Conservation (phyloP, 2,888 invertebrate species). For the Ariolimax columbianus region DNA sequence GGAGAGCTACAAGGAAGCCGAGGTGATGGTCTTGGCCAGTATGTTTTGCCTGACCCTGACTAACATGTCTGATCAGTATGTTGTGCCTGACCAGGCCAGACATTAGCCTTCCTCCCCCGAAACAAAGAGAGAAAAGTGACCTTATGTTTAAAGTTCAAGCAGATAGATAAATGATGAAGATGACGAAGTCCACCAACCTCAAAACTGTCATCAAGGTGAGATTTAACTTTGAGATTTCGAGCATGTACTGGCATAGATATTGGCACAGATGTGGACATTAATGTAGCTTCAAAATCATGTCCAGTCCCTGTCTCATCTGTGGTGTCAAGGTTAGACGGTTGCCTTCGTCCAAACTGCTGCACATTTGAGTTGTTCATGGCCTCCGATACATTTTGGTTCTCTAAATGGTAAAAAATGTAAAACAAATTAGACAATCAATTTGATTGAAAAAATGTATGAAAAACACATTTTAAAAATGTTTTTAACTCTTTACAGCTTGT, state of each 20-base stretch:
- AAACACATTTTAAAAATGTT: too few relatives aligned
- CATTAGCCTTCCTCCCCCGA: too few relatives aligned
- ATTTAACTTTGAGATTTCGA: slow-evolving; percentile 12
- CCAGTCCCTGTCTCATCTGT: slow-evolving; percentile 16
- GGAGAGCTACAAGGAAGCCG: too few relatives aligned
- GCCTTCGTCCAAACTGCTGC: slow-evolving; percentile 11
- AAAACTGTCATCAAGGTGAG: slow-evolving; percentile 40
- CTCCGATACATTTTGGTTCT: neutral
- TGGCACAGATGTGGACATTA: slow-evolving; percentile 50
- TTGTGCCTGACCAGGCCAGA: too few relatives aligned
- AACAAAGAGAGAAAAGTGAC: too few relatives aligned
- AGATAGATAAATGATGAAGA: too few relatives aligned
- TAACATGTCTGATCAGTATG: too few relatives aligned
- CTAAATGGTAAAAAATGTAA: neutral
- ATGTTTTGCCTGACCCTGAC: too few relatives aligned
- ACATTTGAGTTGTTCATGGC: neutral
- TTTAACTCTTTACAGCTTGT: too few relatives aligned
- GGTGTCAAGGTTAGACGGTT: neutral
- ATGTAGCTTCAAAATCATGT: neutral
- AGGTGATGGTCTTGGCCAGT: too few relatives aligned
- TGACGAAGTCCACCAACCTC: slow-evolving; percentile 32
- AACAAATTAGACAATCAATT: neutral
- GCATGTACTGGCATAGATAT: slow-evolving; percentile 47
- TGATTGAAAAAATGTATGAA: too few relatives aligned
- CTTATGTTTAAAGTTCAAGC: too few relatives aligned